phyloP scores from a whole-genome alignment of 2,797 vertebrate species.

The Cyclopterus lumpus region DNA sequence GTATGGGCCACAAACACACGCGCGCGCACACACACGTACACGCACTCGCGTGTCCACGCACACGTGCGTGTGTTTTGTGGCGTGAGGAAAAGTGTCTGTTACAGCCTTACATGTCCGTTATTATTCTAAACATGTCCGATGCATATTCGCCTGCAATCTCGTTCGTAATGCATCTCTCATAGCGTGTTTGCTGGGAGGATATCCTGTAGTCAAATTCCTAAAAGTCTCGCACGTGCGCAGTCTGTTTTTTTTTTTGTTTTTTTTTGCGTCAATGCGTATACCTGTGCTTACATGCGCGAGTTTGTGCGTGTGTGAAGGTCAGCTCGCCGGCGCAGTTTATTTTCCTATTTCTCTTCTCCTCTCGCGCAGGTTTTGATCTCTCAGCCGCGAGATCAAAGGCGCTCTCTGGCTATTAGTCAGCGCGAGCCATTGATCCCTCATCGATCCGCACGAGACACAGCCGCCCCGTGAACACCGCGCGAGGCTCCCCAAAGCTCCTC shows the following conservation, averaged over 20 bases:
- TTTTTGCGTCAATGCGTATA: constrained; percentile 17
- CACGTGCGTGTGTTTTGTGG: not conserved
- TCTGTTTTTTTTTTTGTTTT: too few relatives aligned
- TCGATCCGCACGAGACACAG: constrained; percentile 89
- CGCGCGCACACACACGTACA: too few relatives aligned
- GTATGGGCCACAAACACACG: not conserved
- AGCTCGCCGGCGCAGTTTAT: constrained; percentile 81
- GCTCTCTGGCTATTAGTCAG: constrained; percentile 91
- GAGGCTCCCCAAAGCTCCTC: constrained; percentile 87
- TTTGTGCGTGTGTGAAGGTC: constrained; percentile 77
- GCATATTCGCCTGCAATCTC: constrained; percentile 19
- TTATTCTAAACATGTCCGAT: constrained; percentile 30
- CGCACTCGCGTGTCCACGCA: not conserved
- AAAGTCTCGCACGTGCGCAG: constrained; percentile 52
- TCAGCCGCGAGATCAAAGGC: constrained; percentile 91
- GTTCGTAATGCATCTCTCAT: constrained; percentile 36
- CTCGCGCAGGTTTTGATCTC: constrained; percentile 89
- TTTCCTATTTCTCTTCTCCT: constrained; percentile 77
- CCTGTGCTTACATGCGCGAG: not conserved
- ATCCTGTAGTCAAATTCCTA: constrained; percentile 69
- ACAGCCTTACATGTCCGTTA: not conserved
- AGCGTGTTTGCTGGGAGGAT: constrained; percentile 64
- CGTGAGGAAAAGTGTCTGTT: not conserved
- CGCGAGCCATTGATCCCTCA: constrained; percentile 91
- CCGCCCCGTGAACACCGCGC: constrained; percentile 87